Percentiles rank a stretch among this genome's conserved stretches.
phyloP scores from a whole-genome alignment of 1,140 invertebrate genomes.

The Neuroterus valhalla region DNA sequence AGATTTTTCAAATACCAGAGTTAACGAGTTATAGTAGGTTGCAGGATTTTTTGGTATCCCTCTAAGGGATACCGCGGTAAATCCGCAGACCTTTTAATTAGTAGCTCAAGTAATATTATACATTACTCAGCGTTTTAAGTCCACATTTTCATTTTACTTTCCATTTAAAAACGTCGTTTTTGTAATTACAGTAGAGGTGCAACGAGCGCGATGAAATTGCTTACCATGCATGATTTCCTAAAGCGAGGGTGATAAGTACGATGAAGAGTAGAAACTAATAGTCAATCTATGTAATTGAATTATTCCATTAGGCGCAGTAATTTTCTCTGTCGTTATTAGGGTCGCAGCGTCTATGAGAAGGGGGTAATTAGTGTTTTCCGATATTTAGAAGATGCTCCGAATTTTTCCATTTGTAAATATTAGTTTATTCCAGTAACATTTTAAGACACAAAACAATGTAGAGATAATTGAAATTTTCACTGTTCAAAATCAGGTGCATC shows the following conservation, averaged over 20 bases:
- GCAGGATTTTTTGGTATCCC: conserved; percentile 15
- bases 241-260: neutral
- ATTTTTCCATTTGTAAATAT: neutral
- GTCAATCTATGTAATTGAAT: conserved; percentile 19
- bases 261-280: conserved; percentile 2
- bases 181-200: neutral
- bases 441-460: too few species aligned
- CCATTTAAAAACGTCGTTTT: neutral
- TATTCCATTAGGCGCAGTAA: conserved; percentile 7
- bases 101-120: conserved; percentile 20
- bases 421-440: too few species aligned
- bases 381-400: neutral
- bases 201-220: neutral
- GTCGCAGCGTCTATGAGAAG: neutral
- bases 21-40: conserved; percentile 1
- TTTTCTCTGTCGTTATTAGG: neutral
- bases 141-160: neutral
- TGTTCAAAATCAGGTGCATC: too few species aligned
- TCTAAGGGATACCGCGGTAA: neutral
- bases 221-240: neutral
- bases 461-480: too few species aligned
- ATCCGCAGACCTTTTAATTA: conserved; percentile 29
- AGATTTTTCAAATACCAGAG: conserved; percentile 14
- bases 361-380: neutral
- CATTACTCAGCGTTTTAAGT: conserved; percentile 28